Evolutionary conservation across 2,888 invertebrate species (phyloP), one percentile per base, ranked within the genome.

Genomic region (Aethes cnicana): DNA sequence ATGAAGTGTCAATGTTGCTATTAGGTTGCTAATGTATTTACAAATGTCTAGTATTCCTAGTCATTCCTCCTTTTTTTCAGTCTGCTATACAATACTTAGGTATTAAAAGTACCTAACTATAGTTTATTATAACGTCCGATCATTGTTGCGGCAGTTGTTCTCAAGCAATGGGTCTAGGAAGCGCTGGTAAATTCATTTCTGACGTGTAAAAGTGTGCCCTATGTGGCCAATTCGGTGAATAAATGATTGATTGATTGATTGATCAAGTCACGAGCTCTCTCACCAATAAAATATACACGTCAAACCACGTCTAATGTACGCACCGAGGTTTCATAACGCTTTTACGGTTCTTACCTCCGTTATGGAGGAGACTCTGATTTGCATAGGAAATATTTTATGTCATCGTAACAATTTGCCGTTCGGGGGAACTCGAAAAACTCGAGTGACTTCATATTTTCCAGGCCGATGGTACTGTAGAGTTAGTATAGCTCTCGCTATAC

Each of bases 321-420:
- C 32, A 26, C 32, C 54, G 61, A 54, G 59, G 61, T 61, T 68
- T 69, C 68, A 68, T 64, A 68, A 60, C 64, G 49, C 62, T 71
- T 72, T 72, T 72, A 72, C 68, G 71, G 65, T 70, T 66, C 66
- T 69, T 72, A 72, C 68, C 72, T 64, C 63, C 64, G 66, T 72
- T 71, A 72, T 68, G 72, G 62, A 58, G 59, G 60, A 65, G 66
- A 70, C 62, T 64, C 63, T 58, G 66, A 72, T 72, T 70, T 72
- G 68, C 70, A 71, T 59, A 69, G 70, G 66, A 69, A 72, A 70
- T 72, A 62, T 66, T 66, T 68, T 63, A 65, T 64, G 62, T 62
- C 63, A 57, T 58, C 59, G 59, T 56, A 63, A 64, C 63, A 65
- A 69, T 72, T 67, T 69, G 64, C 64, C 62, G 54, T 48, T 48